Base-by-base conservation (phyloP, 1,140 invertebrate genomes). In the Heliconius himera region DNA sequence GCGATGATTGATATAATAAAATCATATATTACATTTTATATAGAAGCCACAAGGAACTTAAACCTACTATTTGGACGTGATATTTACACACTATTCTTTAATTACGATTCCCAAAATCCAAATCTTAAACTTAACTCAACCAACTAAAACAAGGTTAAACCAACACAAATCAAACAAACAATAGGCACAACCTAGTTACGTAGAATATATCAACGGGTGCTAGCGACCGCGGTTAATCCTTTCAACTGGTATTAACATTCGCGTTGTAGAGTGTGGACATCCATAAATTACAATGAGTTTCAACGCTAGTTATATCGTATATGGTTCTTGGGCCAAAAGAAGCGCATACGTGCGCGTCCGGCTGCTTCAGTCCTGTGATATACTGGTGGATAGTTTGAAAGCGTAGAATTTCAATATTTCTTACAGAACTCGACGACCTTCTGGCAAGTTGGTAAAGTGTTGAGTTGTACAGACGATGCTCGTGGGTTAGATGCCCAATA, bases 231-330 rank as follows among this genome's bases (percentile, higher is more conserved):
- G 89, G 89, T 85, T 89, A 87, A 89, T 87, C 88, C 90, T 90
- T 88, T 88, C 84, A 89, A 87, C 85, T 72, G 38, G 85, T 85
- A 81, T 89, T 90, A 87, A 84, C 84, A 90, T 90, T 89, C 89
- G 87, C 79, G 41, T 81, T 79, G 78, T 84, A 74, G 70, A 82
- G 82, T 82, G 86, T 84, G 84, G 88, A 89, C 89, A 88, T 85
- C 88, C 84, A 91, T 90, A 90, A 92, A 90, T 92, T 92, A 91
- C 88, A 91, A 92, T 92, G 90, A 92, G 90, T 82, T 86, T 83
- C 83, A 86, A 87, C 85, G 85, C 86, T 82, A 86, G 78, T 85
- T 84, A 80, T 80, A 73, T 82, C 83, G 85, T 83, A 89, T 90
- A 91, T 79, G 89, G 88, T 81, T 83, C 82, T 88, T 87, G 83